Evolutionary conservation across 2,888 invertebrate species (phyloP).

Genomic region (Rotaria magnacalcarata): DNA sequence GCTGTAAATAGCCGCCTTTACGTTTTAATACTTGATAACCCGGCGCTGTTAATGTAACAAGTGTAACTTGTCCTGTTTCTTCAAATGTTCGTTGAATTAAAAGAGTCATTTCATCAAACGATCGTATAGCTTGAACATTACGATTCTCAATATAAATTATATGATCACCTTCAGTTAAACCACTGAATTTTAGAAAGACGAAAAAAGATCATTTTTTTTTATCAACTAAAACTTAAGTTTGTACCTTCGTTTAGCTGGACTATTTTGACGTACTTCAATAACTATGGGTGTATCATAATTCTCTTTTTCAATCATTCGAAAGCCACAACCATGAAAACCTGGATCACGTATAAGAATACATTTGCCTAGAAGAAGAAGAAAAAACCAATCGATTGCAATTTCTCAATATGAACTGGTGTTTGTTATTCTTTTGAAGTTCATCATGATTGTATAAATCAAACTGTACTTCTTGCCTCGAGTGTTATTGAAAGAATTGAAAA

Average conservation of each 20-base stretch:
- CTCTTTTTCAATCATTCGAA: constrained; percentile 5
- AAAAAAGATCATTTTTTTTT: neutral
- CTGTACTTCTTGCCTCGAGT: too few relatives aligned
- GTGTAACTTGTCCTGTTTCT: constrained; percentile 21
- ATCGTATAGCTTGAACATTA: constrained; percentile 8
- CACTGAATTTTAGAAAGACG: neutral
- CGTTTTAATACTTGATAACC: constrained; percentile 8
- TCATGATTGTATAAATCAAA: too few relatives aligned
- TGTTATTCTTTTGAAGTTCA: too few relatives aligned
- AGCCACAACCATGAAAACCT: constrained; percentile 22
- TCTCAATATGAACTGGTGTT: too few relatives aligned
- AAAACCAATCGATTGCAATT: too few relatives aligned
- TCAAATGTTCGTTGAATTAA: constrained; percentile 33
- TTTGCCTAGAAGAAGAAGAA: neutral
- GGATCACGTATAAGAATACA: constrained; percentile 24
- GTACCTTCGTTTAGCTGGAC: constrained; percentile 33
- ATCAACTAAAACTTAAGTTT: neutral
- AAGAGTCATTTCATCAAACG: constrained; percentile 33
- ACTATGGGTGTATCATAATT: constrained; percentile 31
- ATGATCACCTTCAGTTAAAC: constrained; percentile 32
- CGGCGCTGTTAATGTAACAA: neutral
- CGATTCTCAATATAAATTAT: constrained; percentile 30
- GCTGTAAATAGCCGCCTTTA: constrained; percentile 34
- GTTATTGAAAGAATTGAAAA: too few relatives aligned
- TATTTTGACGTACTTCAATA: constrained; percentile 7